These are phyloP conservation scores for Drosophila parabipectinata DNA, from an alignment of 1,140 invertebrate genomes.

Conservation along the genomic window DNA sequence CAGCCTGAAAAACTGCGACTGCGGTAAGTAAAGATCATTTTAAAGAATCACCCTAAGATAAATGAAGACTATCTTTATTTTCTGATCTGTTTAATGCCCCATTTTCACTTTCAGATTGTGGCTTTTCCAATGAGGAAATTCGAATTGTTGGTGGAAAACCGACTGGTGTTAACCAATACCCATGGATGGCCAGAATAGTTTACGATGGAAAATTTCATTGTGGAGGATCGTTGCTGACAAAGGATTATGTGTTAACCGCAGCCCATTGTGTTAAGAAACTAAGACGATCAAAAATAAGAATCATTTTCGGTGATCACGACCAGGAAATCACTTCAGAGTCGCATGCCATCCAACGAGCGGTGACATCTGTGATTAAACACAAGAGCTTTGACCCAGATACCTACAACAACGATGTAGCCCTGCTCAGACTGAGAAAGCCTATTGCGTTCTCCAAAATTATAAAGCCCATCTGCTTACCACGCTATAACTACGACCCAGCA, in stretches of 20 bases:
- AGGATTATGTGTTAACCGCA: slow-evolving; percentile 88
- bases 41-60: not conserved
- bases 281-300: slow-evolving; percentile 90
- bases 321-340: slow-evolving; percentile 91
- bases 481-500: slow-evolving; percentile 88
- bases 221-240: slow-evolving; percentile 92
- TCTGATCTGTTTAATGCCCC: not conserved
- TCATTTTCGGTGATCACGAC: slow-evolving; percentile 92
- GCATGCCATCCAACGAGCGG: slow-evolving; percentile 90
- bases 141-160: slow-evolving; percentile 89
- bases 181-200: slow-evolving; percentile 91
- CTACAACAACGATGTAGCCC: slow-evolving; percentile 94
- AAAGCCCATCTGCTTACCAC: slow-evolving; percentile 91
- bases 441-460: slow-evolving; percentile 92
- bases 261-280: slow-evolving; percentile 90
- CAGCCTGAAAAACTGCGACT: slow-evolving; percentile 86
- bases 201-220: slow-evolving; percentile 95
- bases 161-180: slow-evolving; percentile 92
- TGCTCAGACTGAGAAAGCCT: slow-evolving; percentile 90
- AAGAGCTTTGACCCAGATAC: slow-evolving; percentile 92
- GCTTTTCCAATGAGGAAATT: slow-evolving; percentile 89
- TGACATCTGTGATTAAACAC: slow-evolving; percentile 91
- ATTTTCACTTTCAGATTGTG: slow-evolving; percentile 87
- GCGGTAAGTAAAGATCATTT: slow-evolving; percentile 85
- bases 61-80: not conserved